Conservation (phyloP, 2,888 invertebrate species). For the Ophonus ardosiacus region DNA sequence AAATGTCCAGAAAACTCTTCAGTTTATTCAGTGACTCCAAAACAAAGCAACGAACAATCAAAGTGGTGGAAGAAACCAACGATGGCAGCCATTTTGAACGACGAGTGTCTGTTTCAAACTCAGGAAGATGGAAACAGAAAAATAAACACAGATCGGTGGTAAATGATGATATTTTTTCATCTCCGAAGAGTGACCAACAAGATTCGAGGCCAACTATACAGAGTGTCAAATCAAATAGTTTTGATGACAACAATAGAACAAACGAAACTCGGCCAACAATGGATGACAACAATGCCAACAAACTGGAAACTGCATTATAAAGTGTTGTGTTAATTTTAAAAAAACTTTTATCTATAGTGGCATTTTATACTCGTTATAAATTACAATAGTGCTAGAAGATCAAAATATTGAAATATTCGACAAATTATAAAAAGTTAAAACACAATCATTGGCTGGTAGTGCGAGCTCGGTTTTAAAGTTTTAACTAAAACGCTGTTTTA, state of each 20-base stretch:
- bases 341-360: not conserved
- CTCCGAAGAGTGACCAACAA: constrained; percentile 38
- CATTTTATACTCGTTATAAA: not conserved
- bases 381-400: no score
- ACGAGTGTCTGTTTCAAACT: constrained; percentile 69
- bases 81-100: constrained; percentile 65
- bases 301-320: constrained; percentile 52
- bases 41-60: constrained; percentile 59
- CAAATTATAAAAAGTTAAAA: no score
- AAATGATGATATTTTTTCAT: constrained; percentile 47
- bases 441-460: no score
- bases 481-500: no score
- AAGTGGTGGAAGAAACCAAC: constrained; percentile 57
- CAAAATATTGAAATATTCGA: no score
- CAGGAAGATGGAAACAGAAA: constrained; percentile 68
- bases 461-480: no score
- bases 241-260: constrained; percentile 42
- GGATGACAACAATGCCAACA: not conserved
- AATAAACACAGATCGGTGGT: constrained; percentile 56
- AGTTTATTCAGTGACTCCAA: constrained; percentile 60
- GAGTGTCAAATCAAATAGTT: constrained; percentile 12
- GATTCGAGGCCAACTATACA: constrained; percentile 8
- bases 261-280: constrained; percentile 18
- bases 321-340: not conserved
- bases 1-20: constrained; percentile 64